Evolutionary conservation across 2,888 invertebrate genomes (phyloP).

Genomic region (Chironomus tentans): DNA sequence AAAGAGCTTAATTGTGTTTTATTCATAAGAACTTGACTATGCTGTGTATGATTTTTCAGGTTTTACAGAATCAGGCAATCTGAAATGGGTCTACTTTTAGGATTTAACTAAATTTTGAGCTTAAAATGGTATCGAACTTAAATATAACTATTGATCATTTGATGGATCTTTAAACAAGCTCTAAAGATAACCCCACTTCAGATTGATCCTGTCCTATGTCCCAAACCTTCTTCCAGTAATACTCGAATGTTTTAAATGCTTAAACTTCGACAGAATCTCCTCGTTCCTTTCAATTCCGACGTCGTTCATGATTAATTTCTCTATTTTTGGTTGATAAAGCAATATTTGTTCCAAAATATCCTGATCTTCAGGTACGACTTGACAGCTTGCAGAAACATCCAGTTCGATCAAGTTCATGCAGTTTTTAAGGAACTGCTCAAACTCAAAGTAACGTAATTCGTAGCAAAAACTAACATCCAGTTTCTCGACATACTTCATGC

Average conservation of each 20-base stretch:
- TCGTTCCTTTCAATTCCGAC: background rate
- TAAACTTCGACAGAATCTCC: background rate
- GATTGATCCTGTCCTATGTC: constrained; percentile 15
- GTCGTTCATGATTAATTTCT: background rate
- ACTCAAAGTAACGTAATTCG: background rate
- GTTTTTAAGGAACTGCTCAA: background rate
- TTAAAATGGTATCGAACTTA: too few species aligned
- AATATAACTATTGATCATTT: too few species aligned
- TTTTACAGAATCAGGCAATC: too few species aligned
- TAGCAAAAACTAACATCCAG: constrained; percentile 11
- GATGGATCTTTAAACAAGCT: too few species aligned
- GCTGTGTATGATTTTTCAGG: too few species aligned
- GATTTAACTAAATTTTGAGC: too few species aligned
- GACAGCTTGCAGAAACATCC: background rate
- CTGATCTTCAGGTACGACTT: background rate
- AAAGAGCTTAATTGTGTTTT: too few species aligned
- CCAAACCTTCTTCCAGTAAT: constrained; percentile 7
- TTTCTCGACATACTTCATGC: background rate
- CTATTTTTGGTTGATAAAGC: constrained; percentile 1
- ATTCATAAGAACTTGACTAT: too few species aligned
- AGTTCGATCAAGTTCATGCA: background rate
- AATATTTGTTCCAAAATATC: background rate
- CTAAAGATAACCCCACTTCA: constrained; percentile 16
- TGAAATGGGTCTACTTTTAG: too few species aligned
- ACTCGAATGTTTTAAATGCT: constrained; percentile 8